Conservation (phyloP, 2,113 vertebrate genomes). For the Hippocampus guttulatus region DNA sequence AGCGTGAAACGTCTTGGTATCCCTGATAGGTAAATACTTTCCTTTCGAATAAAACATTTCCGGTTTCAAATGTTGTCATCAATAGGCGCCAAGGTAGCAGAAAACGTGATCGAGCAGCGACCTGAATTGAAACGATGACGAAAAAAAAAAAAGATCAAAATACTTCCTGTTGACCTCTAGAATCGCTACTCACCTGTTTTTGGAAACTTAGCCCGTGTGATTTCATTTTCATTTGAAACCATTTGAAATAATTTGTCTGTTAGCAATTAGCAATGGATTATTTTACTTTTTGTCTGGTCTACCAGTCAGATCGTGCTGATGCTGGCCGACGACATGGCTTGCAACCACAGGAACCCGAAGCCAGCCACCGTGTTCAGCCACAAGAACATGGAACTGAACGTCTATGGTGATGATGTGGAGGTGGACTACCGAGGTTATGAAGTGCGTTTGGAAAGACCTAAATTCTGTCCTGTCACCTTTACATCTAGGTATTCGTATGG, state of each 20-base stretch:
- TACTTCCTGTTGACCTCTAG: no score
- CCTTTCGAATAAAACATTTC: neutral
- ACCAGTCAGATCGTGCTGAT: slow-evolving; percentile 93
- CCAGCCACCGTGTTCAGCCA: slow-evolving; percentile 97
- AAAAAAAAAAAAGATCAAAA: no score
- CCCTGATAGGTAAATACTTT: slow-evolving; percentile 83
- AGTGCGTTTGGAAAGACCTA: slow-evolving; percentile 61
- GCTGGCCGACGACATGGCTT: slow-evolving; percentile 98
- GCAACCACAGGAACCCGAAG: slow-evolving; percentile 94
- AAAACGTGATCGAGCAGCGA: no score
- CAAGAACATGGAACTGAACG: slow-evolving; percentile 98
- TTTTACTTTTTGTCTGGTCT: slow-evolving; percentile 1
- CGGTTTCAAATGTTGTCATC: neutral
- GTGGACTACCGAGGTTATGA: slow-evolving; percentile 98
- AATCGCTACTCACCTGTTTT: no score
- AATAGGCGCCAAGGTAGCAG: neutral
- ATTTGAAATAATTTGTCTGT: no score
- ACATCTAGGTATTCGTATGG: neutral
- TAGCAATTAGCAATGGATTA: neutral
- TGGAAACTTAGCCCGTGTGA: no score
- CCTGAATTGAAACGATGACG: no score
- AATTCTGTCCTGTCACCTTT: neutral
- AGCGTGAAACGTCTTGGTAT: slow-evolving; percentile 97
- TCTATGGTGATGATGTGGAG: slow-evolving; percentile 97
- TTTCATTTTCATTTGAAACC: no score